phyloP scores from a whole-genome alignment of 2,113 vertebrate species.

The Microcebus jonahi region DNA sequence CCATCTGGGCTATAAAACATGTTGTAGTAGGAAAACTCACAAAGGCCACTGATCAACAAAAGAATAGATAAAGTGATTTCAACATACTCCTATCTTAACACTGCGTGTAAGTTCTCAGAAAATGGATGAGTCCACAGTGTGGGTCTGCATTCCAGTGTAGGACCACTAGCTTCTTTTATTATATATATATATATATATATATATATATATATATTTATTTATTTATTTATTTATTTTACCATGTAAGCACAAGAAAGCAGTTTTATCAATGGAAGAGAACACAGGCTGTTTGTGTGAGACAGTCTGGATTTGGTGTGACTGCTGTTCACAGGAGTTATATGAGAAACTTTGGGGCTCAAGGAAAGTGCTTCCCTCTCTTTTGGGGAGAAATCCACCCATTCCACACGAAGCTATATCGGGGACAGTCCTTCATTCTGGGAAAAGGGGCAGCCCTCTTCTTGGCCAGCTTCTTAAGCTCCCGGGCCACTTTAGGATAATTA shows the following conservation, averaged over 20 bases:
- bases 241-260: neutral
- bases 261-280: neutral
- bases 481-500: neutral
- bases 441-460: neutral
- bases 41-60: neutral
- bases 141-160: neutral
- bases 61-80: neutral
- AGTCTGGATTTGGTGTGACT: neutral
- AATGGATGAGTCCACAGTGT: neutral
- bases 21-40: neutral
- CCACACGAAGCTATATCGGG: no score
- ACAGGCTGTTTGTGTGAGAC: neutral
- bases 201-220: neutral
- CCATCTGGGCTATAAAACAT: neutral
- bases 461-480: neutral
- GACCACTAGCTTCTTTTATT: neutral
- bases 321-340: neutral
- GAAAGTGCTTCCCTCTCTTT: neutral
- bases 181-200: neutral
- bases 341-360: neutral
- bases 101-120: no score
- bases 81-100: neutral
- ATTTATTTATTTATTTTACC: neutral
- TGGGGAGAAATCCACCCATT: neutral
- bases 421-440: neutral